Base-by-base conservation (phyloP, 1,140 invertebrate genomes). In the Papilio polyxenes region DNA sequence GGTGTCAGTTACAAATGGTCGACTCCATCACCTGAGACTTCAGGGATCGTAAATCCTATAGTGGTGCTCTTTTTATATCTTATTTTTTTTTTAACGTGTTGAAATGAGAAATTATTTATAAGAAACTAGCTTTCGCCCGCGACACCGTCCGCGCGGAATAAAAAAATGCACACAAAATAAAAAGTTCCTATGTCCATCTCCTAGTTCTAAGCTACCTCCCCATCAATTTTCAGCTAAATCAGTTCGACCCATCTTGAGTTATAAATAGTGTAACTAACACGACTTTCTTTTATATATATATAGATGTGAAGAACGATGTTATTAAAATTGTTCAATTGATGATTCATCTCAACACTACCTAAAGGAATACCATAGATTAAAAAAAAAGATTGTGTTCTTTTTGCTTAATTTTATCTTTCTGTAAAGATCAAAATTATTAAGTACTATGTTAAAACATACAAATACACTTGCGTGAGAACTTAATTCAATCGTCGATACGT, bases 1-100 rank as follows among this genome's bases (percentile, higher is more conserved):
- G 2, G 2, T 20, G 75, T 49, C 75, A 77, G 44, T 77, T 51
- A 77, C 75, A 56, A 77, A 77, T 77, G 75, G 23, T 49, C 75
- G 49, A 31, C 49, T 77, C 75, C 44, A 77, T 77, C 75, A 77
- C 75, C 49, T 77, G 75, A 20, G 75, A 51, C 75, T 53, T 13
- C 23, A 56, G 75, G 20, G 48, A 10, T 56, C 23, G 49, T 77
- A 72, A 37, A 72, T 72, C 65, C 65, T 72, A 37, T 37, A 72
- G 65, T 37, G 31, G 11, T 13, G 4, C 23, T 53, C 20, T 23
- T 77, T 51, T 77, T 23, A 49, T 6, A 20, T 77, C 6, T 10
- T 56, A n/a, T 6, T 72, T 72, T 65, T 65, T 23, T 65, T 65
- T 9, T 37, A 72, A 72, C 10, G 65, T 72, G 65, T 5, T 72